Conservation (phyloP, 2,888 invertebrate species). For the Arge pagana region DNA sequence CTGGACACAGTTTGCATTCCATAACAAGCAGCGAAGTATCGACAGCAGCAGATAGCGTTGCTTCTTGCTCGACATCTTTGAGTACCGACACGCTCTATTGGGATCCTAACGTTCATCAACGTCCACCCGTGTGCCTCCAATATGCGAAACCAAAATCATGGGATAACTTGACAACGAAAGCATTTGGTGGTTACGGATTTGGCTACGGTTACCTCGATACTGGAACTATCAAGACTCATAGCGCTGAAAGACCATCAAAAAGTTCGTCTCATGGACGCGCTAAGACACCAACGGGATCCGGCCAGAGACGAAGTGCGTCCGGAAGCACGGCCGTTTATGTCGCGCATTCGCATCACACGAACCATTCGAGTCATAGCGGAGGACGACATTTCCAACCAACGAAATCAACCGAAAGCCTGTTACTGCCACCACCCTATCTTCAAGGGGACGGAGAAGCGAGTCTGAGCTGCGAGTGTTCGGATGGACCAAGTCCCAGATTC, state of each 20-base stretch:
- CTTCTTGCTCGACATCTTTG: slow-evolving; percentile 82
- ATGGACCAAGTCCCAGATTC: slow-evolving; percentile 44
- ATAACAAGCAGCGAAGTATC: slow-evolving; percentile 79
- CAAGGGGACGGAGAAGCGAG: slow-evolving; percentile 70
- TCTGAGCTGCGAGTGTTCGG: slow-evolving; percentile 74
- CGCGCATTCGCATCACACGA: slow-evolving; percentile 34
- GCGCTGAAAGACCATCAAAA: slow-evolving; percentile 54
- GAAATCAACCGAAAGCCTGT: slow-evolving; percentile 81
- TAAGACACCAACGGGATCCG: slow-evolving; percentile 61
- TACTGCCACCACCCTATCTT: slow-evolving; percentile 69
- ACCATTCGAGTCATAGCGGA: slow-evolving; percentile 56
- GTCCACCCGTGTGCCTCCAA: slow-evolving; percentile 56
- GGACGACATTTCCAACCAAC: slow-evolving; percentile 67
- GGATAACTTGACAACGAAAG: slow-evolving; percentile 87
- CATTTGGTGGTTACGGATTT: slow-evolving; percentile 84
- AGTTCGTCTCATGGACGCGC: slow-evolving; percentile 63
- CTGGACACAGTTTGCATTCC: slow-evolving; percentile 72
- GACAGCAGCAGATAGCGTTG: slow-evolving; percentile 69
- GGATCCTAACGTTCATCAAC: slow-evolving; percentile 66
- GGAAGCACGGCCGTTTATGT: slow-evolving; percentile 6
- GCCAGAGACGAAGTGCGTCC: neutral
- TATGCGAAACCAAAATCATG: slow-evolving; percentile 81
- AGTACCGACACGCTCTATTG: slow-evolving; percentile 88
- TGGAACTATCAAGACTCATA: slow-evolving; percentile 57
- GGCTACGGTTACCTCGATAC: slow-evolving; percentile 84